Base-by-base conservation (phyloP, 2,888 invertebrate species). In the Congeria kusceri region DNA sequence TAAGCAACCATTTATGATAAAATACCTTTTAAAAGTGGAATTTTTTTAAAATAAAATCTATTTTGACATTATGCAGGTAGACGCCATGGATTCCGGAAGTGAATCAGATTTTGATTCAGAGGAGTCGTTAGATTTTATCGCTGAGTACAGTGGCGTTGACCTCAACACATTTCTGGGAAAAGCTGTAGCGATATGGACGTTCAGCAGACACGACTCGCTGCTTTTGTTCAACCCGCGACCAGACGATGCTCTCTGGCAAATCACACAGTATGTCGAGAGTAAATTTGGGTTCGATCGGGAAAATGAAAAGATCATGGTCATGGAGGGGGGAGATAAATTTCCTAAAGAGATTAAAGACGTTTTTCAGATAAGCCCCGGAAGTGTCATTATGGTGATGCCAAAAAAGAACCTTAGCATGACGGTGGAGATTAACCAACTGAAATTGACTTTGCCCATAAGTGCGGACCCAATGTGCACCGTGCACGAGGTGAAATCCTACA, bases 131-230 rank as follows among this genome's bases (percentile, higher is more conserved):
- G 80, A 83, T 11, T 65, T 67, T 59, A 56, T 72, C 15, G 69
- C 80, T 11, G 78, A 80, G 18, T 83, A 76, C 57, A 77, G 78
- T 1, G 78, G 84, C 39, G 70, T 88, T 11, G 82, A 86, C 69
- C 72, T 86, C 44, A 80, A 84, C 29, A 75, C 79, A 13, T 76
- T 86, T 0, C 68, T 87, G 25, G 89, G 88, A 0, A 82, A 86
- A 53, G 82, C 87, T 11, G 80, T 90, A 20, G 88, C 85, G 0
- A 75, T 91, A 13, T 90, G 91, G 90, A 87, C 88, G 1, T 86
- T 86, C 72, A 78, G 71, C 15, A 79, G 80, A 23, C 86, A 84
- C 1, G 87, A 90, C 58, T 86, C 81, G n/a, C 75, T 90, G 11
- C 84, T 85, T 15, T 79, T 91, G 3, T 90, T 87, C 75, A 88